phyloP scores from a whole-genome alignment of 2,797 vertebrate genomes.

The Trichosurus vulpecula region DNA sequence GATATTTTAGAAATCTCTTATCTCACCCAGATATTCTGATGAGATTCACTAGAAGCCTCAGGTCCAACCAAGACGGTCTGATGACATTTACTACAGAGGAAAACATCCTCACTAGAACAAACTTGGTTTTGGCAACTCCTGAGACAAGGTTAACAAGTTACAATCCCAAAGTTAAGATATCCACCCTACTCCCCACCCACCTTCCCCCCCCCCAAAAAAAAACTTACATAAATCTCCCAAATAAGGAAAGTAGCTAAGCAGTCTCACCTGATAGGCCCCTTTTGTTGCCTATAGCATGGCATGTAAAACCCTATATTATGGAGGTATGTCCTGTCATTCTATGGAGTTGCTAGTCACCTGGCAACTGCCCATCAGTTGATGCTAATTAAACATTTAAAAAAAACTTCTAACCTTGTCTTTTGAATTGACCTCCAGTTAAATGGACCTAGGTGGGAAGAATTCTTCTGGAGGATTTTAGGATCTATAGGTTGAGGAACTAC shows the following conservation, averaged over 20 bases:
- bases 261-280: no score
- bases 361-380: not conserved
- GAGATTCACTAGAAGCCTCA: not conserved
- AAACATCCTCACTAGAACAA: not conserved
- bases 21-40: not conserved
- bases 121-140: not conserved
- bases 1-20: not conserved
- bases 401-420: not conserved
- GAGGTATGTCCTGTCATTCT: no score
- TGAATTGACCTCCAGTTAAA: not conserved
- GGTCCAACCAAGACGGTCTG: not conserved
- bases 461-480: not conserved
- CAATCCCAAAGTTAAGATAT: no score
- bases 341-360: no score
- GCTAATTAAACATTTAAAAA: not conserved
- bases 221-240: no score
- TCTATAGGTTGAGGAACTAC: not conserved
- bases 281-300: no score
- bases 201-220: no score
- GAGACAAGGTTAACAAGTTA: not conserved
- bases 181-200: no score
- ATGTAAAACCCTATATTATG: no score
- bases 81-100: not conserved
- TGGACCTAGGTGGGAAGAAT: not conserved
- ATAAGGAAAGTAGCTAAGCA: no score